Percentiles rank a stretch among this genome's conserved stretches.
Evolutionary conservation across 2,888 invertebrate genomes (phyloP).

Genomic region (Lasioglossum leucozonium): DNA sequence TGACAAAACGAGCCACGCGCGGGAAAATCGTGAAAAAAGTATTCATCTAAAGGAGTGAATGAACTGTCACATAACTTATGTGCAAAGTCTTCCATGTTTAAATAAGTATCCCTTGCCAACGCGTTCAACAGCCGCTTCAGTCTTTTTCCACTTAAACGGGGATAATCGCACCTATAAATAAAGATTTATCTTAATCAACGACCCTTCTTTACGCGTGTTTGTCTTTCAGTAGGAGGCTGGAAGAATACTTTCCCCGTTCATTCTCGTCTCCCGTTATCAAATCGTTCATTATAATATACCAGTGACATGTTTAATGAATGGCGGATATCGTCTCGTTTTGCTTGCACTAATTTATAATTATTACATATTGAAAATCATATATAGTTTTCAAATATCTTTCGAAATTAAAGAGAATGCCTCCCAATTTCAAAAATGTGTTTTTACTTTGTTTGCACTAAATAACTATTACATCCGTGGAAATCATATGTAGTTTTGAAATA

Average conservation of each 20-base stretch:
- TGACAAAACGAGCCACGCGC: no score
- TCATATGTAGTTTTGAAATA: no score
- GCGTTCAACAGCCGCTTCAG: conserved; percentile 51
- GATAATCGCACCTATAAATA: conserved; percentile 58
- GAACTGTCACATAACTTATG: conserved; percentile 30
- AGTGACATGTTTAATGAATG: background rate
- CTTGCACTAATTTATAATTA: background rate
- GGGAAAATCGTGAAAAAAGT: conserved; percentile 16
- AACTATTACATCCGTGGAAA: no score
- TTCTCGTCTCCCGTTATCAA: conserved; percentile 27
- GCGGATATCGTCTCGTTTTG: background rate
- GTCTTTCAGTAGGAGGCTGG: conserved; percentile 35
- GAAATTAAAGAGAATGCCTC: no score
- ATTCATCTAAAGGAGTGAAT: conserved; percentile 35
- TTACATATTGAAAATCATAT: no score
- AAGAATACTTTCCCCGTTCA: conserved; percentile 26
- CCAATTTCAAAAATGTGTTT: no score
- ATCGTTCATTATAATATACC: conserved; percentile 1
- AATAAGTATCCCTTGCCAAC: conserved; percentile 48
- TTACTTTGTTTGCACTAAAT: no score
- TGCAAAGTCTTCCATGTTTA: conserved; percentile 41
- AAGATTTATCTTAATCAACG: conserved; percentile 56
- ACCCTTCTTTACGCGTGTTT: conserved; percentile 56
- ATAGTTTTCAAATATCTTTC: no score
- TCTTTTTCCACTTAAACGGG: conserved; percentile 45